Conservation (phyloP, 53 echinoderm and acorn worm species). For the Henricia sp. region DNA sequence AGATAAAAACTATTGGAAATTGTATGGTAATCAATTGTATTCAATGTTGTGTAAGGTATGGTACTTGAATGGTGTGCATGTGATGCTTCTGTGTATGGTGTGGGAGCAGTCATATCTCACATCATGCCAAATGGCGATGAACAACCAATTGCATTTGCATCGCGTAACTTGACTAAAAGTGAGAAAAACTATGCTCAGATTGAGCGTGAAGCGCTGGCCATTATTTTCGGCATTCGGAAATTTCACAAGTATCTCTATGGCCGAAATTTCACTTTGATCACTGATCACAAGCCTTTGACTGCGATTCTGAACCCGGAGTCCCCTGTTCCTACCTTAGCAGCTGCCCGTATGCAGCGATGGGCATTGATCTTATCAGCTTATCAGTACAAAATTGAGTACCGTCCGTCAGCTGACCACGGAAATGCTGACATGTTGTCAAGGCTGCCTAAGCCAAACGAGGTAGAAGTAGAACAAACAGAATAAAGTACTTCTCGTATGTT, state of each 20-base stretch:
- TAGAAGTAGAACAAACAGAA: not conserved
- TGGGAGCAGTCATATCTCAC: slow-evolving; percentile 63
- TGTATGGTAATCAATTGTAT: too few species aligned
- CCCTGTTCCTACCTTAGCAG: not conserved
- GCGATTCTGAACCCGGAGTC: slow-evolving; percentile 4
- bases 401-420: not conserved
- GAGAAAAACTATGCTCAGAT: slow-evolving; percentile 70
- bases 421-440: slow-evolving; percentile 36
- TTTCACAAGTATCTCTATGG: slow-evolving; percentile 66
- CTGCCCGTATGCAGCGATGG: slow-evolving; percentile 17
- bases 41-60: too few species aligned
- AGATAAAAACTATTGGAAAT: too few species aligned
- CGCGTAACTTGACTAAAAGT: slow-evolving; percentile 32
- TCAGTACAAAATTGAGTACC: slow-evolving; percentile 21
- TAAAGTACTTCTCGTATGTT: slow-evolving; percentile 18
- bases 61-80: slow-evolving; percentile 67
- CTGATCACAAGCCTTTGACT: slow-evolving; percentile 30
- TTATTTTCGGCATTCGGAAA: slow-evolving; percentile 63
- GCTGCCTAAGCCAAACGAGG: not conserved
- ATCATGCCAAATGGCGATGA: slow-evolving; percentile 57
- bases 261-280: slow-evolving; percentile 25
- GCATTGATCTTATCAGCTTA: not conserved
- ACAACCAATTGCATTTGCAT: slow-evolving; percentile 73
- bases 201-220: slow-evolving; percentile 37
- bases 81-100: slow-evolving; percentile 64